These are phyloP conservation scores for Scomber colias DNA, from an alignment of 2,113 vertebrate species.

Conservation along the genomic window DNA sequence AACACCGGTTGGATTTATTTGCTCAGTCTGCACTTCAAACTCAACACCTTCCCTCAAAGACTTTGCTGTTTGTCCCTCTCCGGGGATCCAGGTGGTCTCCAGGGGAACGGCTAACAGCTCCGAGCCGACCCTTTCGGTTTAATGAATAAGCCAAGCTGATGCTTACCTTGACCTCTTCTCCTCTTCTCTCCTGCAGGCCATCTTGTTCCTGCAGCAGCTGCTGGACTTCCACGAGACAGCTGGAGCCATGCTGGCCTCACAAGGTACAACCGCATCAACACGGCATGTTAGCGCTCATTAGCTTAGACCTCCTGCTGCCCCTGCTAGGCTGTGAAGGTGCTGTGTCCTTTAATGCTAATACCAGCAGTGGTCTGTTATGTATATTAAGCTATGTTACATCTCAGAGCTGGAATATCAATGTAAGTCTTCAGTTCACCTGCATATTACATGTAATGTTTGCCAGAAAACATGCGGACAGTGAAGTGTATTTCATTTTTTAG, in stretches of 20 bases:
- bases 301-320: not conserved
- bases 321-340: not conserved
- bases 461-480: not conserved
- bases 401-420: no score
- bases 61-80: not conserved
- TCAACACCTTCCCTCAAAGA: not conserved
- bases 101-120: not conserved
- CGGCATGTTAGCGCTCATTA: not conserved
- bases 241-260: constrained; percentile 96
- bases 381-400: no score
- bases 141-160: not conserved
- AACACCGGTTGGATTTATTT: not conserved
- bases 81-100: constrained; percentile 15
- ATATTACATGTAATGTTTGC: not conserved
- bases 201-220: constrained; percentile 97
- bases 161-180: constrained; percentile 13
- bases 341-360: not conserved
- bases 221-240: constrained; percentile 98
- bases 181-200: constrained; percentile 86
- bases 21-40: not conserved
- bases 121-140: not conserved
- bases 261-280: constrained; percentile 84
- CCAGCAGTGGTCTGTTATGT: not conserved
- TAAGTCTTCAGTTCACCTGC: not conserved
- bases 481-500: not conserved